These are phyloP conservation scores for Trissolcus basalis DNA, from an alignment of 1,140 invertebrate species.

Conservation along the genomic window DNA sequence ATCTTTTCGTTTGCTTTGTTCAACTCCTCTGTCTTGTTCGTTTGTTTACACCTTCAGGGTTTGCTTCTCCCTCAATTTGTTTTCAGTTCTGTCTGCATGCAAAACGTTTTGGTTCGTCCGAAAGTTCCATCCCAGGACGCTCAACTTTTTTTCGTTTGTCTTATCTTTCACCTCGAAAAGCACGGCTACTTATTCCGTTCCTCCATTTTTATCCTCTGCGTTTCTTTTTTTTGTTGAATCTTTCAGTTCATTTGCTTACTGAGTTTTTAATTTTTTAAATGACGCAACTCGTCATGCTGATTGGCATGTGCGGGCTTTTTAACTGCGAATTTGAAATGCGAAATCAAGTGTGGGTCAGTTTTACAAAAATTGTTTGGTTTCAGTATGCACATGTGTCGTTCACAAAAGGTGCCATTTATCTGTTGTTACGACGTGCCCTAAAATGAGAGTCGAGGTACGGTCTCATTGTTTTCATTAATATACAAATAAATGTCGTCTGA, in stretches of 20 bases:
- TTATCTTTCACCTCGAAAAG: no score
- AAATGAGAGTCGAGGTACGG: slow-evolving; percentile 93
- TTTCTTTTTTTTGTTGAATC: slow-evolving; percentile 6
- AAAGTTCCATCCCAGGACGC: no score
- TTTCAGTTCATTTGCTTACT: slow-evolving; percentile 28
- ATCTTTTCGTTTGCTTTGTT: not conserved
- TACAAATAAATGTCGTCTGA: not conserved
- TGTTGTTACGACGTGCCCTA: slow-evolving; percentile 96
- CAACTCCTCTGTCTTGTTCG: not conserved
- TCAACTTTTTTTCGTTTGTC: no score
- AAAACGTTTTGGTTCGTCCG: no score
- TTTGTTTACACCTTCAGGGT: not conserved
- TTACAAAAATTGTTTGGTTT: slow-evolving; percentile 68
- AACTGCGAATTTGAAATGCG: slow-evolving; percentile 18
- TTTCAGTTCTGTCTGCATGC: not conserved
- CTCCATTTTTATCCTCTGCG: not conserved
- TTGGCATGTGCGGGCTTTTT: slow-evolving; percentile 48
- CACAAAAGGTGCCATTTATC: slow-evolving; percentile 97
- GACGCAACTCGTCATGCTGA: slow-evolving; percentile 35
- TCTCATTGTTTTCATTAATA: no score
- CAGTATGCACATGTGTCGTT: slow-evolving; percentile 98
- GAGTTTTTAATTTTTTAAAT: slow-evolving; percentile 8
- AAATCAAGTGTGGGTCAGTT: slow-evolving; percentile 6
- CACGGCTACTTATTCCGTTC: no score
- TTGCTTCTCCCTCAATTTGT: not conserved